These are phyloP conservation scores for Dermatemys mawii DNA, from an alignment of 2,113 vertebrate species.

Conservation along the genomic window DNA sequence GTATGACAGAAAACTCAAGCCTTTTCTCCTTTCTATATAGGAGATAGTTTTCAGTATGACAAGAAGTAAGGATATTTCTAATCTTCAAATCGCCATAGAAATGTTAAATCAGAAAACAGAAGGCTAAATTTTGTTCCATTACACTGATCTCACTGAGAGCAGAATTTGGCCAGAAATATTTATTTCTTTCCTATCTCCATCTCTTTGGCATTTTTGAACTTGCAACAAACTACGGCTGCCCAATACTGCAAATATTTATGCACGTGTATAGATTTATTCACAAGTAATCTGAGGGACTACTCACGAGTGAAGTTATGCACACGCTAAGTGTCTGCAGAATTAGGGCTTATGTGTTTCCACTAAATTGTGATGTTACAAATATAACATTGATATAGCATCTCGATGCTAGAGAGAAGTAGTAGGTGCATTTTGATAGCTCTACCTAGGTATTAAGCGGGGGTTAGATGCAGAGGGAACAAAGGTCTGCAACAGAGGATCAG, in stretches of 20 bases:
- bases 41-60: neutral
- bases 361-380: neutral
- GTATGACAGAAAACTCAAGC: neutral
- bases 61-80: neutral
- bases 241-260: neutral
- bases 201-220: neutral
- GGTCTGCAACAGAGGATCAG: neutral
- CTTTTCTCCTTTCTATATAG: neutral
- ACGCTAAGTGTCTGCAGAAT: neutral
- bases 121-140: neutral
- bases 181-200: neutral
- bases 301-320: neutral
- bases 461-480: neutral
- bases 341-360: accelerated
- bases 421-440: neutral
- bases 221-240: neutral
- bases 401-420: neutral
- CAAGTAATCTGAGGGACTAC: neutral
- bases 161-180: neutral
- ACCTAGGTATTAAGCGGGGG: neutral
- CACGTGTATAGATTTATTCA: accelerated
- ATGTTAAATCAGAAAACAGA: neutral
- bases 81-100: neutral
- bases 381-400: neutral
- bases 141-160: neutral